Base-by-base conservation (phyloP, 92 coral and sea anemone species). In the Phenganax stokvisi region DNA sequence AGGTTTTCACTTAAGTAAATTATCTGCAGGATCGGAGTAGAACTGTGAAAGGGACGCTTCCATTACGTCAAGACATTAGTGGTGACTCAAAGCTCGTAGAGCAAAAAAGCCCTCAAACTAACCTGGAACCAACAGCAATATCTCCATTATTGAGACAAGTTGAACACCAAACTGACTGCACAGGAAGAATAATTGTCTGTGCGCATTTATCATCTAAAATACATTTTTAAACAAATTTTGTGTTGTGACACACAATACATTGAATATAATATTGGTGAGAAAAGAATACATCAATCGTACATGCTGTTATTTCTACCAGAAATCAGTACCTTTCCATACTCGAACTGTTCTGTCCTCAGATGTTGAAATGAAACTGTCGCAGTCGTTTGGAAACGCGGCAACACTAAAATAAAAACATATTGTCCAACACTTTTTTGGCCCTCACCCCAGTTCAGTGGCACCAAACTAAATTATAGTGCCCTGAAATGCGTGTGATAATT, bases 81-180 rank as follows among this genome's bases (percentile, higher is more conserved):
- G 2, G 47, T 5, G 47, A 37, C 47, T 37, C 47, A 37, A 37
- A 1, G 47, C 47, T 37, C 47, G 5, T 30, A 30, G 27, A 31
- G 4, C 54, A 76, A 58, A 55, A 25, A 10, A 56, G 9, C 31
- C 57, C 29, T 12, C 20, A 8, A 68, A 28, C 30, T 8, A 76
- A 92, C 98, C 98, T 94, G 53, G 98, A 88, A 54, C 98, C 98
- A 71, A 89, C 84, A 51, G 92, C 92, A 80, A 94, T 81, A 65
- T 94, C 98, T 12, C 98, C 98, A 89, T 94, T 92, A 51, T 84
- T 84, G 52, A 94, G 81, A 73, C 98, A 92, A 10, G 91, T 77
- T 31, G 88, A 91, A 86, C 92, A 87, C 98, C 98, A 94, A 15
- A 94, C 90, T 31, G 98, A 91, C 69, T 90, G 94, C 5, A 97